Evolutionary conservation across 2,113 vertebrate species (phyloP), one percentile per base, ranked within the genome.

Genomic region (Acinonyx jubatus): DNA sequence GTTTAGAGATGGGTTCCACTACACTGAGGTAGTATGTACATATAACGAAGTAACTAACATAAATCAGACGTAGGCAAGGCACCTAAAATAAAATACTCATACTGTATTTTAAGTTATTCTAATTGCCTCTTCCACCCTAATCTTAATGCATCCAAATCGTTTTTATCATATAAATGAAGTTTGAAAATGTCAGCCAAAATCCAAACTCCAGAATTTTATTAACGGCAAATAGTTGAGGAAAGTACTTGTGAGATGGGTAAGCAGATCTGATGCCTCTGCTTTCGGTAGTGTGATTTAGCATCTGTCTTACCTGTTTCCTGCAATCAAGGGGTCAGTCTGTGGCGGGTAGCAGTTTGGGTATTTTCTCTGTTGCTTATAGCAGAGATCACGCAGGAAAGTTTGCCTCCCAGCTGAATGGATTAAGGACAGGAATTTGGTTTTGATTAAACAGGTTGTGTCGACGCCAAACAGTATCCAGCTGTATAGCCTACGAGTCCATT

Each of bases 151-250:
- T 96, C 92, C 97, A 95, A 96, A 90, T 94, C 68, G 1, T 96
- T 97, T 97, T 94, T 96, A 91, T 96, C 87, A 95, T 94, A 96
- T 88, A 96, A 96, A 96, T 95, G 92, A 98, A 96, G 87, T 93
- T 97, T 91, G 97, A 97, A 98, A 98, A 98, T 97, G 97, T 98
- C 97, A 98, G 97, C 97, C 97, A 98, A 86, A 94, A 91, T 96
- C 61, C 84, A 86, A 94, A 95, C 96, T 96, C 80, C 96, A 96
- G 84, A 88, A 98, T 98, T 95, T 96, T 96, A 96, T 97, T 96
- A 97, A 88, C 61, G 81, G 88, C 92, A 82, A 93, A 98, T 95
- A 92, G 92, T 82, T 52, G 50, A 83, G 80, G 69, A 52, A 65
- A 89, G 50, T 57, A 4, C 18, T 88, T 15, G 9, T 76, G 52